Evolutionary conservation across 2,888 invertebrate species (phyloP).

Genomic region (Chrysina gloriosa): DNA sequence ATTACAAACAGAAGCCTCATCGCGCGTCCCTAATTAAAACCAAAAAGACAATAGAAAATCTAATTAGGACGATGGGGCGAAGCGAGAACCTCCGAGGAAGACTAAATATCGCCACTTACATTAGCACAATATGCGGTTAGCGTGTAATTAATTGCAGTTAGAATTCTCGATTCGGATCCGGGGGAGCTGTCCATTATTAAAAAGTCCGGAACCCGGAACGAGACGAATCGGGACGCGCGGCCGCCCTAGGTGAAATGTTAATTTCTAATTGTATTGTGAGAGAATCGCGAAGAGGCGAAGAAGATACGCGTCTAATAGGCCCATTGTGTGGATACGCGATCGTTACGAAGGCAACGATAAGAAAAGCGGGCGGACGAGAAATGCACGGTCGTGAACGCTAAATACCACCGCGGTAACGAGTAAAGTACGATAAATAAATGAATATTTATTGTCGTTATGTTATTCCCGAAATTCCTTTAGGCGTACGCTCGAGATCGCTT

Average conservation of each 20-base stretch:
- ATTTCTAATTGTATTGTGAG: slow-evolving; percentile 10
- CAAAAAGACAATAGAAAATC: neutral
- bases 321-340: neutral
- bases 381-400: neutral
- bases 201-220: neutral
- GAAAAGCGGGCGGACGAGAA: neutral
- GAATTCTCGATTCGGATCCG: neutral
- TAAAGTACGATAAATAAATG: neutral
- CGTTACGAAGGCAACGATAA: neutral
- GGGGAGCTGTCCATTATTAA: slow-evolving; percentile 3
- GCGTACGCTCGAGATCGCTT: too few relatives aligned
- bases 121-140: neutral
- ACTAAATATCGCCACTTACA: too few relatives aligned
- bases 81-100: too few relatives aligned
- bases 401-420: neutral
- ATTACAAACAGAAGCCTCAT: too few relatives aligned
- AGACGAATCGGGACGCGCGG: neutral
- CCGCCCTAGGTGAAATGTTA: neutral
- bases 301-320: neutral
- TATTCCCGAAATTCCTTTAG: neutral
- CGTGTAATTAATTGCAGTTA: neutral
- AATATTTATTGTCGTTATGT: neutral
- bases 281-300: neutral
- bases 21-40: too few relatives aligned
- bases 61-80: neutral